These are phyloP conservation scores for Gonatopus flavifemur DNA, from an alignment of 1,140 invertebrate species.

Conservation along the genomic window DNA sequence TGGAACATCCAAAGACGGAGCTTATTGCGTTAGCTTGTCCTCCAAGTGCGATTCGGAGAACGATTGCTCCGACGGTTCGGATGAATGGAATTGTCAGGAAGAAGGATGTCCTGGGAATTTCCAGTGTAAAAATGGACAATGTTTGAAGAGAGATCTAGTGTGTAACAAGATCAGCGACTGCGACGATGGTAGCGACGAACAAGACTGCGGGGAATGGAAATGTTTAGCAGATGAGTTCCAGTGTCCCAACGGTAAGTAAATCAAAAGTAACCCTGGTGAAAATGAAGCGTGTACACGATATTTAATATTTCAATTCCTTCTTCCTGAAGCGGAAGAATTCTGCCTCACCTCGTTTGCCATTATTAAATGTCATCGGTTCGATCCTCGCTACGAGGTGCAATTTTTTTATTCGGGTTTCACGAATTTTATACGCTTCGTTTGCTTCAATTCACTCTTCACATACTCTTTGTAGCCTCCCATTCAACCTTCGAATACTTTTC, in stretches of 20 bases:
- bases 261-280: too few species aligned
- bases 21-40: constrained; percentile 60
- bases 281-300: too few species aligned
- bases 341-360: too few species aligned
- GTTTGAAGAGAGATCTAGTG: constrained; percentile 69
- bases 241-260: constrained; percentile 54
- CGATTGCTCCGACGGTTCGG: constrained; percentile 68
- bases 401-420: too few species aligned
- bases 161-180: constrained; percentile 76
- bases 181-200: constrained; percentile 72
- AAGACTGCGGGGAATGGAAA: constrained; percentile 62
- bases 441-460: too few species aligned
- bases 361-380: too few species aligned
- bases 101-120: constrained; percentile 65
- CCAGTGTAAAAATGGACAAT: constrained; percentile 70
- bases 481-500: too few species aligned
- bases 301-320: too few species aligned
- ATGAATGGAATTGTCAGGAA: constrained; percentile 64
- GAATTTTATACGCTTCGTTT: too few species aligned
- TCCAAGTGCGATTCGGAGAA: constrained; percentile 65
- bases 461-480: too few species aligned
- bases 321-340: too few species aligned
- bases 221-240: constrained; percentile 64
- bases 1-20: constrained; percentile 63
- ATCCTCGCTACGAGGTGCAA: too few species aligned